Conservation (phyloP, 2,113 vertebrate genomes). For the Indri indri region DNA sequence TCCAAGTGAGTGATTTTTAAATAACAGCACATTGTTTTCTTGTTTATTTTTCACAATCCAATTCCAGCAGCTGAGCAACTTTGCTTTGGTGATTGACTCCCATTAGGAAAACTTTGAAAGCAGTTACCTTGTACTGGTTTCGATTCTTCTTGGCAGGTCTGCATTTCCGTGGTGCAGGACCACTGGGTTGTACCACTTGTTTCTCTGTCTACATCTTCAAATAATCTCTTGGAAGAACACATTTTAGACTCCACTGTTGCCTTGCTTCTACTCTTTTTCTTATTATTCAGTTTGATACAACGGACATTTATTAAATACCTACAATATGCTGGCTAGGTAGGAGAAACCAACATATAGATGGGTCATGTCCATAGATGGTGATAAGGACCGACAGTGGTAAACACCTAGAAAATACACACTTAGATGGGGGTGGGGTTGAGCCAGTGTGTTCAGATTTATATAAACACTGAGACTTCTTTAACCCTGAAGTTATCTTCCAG, state of each 20-base stretch:
- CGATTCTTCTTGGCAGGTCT: neutral
- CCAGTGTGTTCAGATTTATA: neutral
- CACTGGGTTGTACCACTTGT: neutral
- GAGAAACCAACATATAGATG: neutral
- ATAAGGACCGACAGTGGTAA: neutral
- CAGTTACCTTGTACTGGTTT: neutral
- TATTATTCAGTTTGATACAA: neutral
- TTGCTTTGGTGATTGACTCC: slow-evolving; percentile 9
- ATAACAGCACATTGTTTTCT: slow-evolving; percentile 48
- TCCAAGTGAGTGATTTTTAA: slow-evolving; percentile 59
- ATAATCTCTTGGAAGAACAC: neutral
- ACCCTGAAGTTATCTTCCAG: neutral
- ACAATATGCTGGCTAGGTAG: neutral
- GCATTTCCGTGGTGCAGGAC: neutral
- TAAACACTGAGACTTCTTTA: neutral
- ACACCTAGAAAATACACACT: neutral
- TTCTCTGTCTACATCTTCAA: neutral
- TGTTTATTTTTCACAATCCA: slow-evolving; percentile 51
- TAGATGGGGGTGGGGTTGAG: neutral
- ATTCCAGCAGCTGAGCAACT: neutral
- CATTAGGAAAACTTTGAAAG: neutral
- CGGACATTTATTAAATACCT: neutral
- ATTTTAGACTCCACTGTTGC: neutral
- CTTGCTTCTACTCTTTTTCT: neutral
- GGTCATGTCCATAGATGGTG: neutral